These are phyloP conservation scores for Promerops cafer DNA, from an alignment of 2,113 vertebrate species.

Conservation along the genomic window DNA sequence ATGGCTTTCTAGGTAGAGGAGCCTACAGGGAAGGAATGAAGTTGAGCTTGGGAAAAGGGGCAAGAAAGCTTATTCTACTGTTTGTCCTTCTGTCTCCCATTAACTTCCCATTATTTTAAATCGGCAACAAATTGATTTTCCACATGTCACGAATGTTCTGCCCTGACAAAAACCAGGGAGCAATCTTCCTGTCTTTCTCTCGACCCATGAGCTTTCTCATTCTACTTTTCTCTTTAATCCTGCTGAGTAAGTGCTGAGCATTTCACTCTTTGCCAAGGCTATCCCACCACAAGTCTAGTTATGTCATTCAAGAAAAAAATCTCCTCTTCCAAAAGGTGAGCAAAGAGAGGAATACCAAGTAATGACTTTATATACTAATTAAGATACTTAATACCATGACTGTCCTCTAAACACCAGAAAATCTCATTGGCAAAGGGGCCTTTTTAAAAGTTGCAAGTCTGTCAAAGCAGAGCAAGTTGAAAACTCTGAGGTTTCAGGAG, in stretches of 20 bases:
- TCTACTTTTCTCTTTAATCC: background rate
- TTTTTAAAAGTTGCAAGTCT: background rate
- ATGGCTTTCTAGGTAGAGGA: background rate
- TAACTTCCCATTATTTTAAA: background rate
- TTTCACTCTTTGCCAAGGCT: background rate
- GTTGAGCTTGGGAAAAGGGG: fast-evolving
- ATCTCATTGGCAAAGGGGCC: background rate
- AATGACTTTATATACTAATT: background rate
- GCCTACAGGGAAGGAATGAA: background rate
- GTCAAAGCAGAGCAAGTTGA: background rate
- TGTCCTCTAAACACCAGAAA: background rate
- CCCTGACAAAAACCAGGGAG: background rate
- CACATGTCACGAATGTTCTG: background rate
- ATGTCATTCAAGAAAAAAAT: background rate
- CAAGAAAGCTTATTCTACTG: background rate
- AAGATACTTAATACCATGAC: background rate
- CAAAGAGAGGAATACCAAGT: background rate
- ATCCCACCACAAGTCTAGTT: background rate
- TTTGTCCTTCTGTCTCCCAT: background rate
- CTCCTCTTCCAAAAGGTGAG: background rate
- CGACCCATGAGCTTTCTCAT: background rate
- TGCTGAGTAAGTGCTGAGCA: background rate
- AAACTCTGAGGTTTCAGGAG: background rate
- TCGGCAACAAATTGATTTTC: background rate
- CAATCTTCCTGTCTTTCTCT: background rate